phyloP scores from a whole-genome alignment of 2,888 invertebrate species.

The Proisotoma minuta region DNA sequence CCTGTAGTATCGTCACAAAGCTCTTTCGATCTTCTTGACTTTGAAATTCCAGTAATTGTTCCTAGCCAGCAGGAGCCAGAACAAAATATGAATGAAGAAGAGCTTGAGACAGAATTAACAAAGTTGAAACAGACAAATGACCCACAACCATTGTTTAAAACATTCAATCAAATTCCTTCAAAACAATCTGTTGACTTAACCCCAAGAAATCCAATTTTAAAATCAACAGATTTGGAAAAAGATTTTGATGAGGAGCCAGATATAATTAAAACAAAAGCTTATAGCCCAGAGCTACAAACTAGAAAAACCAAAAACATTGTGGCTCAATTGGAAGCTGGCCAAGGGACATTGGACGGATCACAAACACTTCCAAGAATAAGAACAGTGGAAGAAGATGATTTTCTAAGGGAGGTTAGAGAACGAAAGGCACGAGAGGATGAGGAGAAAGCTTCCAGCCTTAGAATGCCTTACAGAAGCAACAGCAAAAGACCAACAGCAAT shows the following conservation, averaged over 20 bases:
- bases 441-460: conserved; percentile 1
- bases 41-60: neutral
- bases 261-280: neutral
- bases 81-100: neutral
- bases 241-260: neutral
- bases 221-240: conserved; percentile 7
- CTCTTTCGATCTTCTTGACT: neutral
- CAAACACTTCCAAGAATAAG: conserved; percentile 9
- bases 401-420: conserved; percentile 3
- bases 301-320: neutral
- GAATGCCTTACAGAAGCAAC: conserved; percentile 4
- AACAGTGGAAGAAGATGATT: neutral
- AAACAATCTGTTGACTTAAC: neutral
- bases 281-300: neutral
- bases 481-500: conserved; percentile 35
- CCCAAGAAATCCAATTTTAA: conserved; percentile 2
- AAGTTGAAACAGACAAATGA: neutral
- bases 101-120: neutral
- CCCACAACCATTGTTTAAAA: conserved; percentile 17
- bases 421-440: conserved; percentile 10
- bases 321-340: conserved; percentile 2
- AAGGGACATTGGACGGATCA: conserved; percentile 8
- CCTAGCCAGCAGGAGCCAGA: no score
- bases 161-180: conserved; percentile 8
- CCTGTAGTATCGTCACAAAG: conserved; percentile 1